A percentile compares a stretch with the other conserved stretches of the same genome.
phyloP scores from a whole-genome alignment of 2,888 invertebrate species.

The Drosophila lacicola region DNA sequence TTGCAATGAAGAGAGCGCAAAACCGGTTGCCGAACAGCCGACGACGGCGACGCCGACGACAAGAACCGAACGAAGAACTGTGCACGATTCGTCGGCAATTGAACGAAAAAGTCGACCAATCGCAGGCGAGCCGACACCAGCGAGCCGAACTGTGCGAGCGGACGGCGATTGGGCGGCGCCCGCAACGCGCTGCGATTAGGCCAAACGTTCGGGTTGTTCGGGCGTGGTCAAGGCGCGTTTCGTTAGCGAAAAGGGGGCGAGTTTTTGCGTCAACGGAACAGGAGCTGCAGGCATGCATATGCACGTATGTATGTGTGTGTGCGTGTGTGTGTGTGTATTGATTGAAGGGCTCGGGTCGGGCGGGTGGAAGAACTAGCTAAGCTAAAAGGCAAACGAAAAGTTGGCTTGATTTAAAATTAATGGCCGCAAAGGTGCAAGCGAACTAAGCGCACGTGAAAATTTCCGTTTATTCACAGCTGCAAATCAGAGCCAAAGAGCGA shows the following conservation, averaged over 20 bases:
- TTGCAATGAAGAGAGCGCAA: slow-evolving; percentile 20
- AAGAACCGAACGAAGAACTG: slow-evolving; percentile 7
- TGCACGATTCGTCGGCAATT: slow-evolving; percentile 48
- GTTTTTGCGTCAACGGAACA: slow-evolving; percentile 25
- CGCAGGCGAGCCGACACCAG: slow-evolving; percentile 24
- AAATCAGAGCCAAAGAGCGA: background rate
- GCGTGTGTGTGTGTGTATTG: slow-evolving; percentile 34
- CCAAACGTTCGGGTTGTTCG: slow-evolving; percentile 40
- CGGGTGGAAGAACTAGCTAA: slow-evolving; percentile 10
- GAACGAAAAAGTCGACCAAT: slow-evolving; percentile 48
- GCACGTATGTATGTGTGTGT: background rate
- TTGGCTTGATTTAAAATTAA: slow-evolving; percentile 21
- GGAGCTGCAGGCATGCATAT: slow-evolving; percentile 9
- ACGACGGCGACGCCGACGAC: slow-evolving; percentile 4
- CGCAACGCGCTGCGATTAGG: slow-evolving; percentile 32
- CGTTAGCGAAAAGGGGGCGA: slow-evolving; percentile 43
- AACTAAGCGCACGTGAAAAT: background rate
- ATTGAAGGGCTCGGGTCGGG: slow-evolving; percentile 37
- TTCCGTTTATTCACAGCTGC: slow-evolving; percentile 1
- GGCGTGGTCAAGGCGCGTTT: slow-evolving; percentile 34
- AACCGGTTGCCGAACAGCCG: slow-evolving; percentile 52
- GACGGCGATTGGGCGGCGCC: slow-evolving; percentile 21
- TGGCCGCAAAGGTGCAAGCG: slow-evolving; percentile 9
- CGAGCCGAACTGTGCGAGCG: slow-evolving; percentile 35
- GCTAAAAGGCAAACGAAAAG: slow-evolving; percentile 6